Percentiles rank a stretch among this genome's conserved stretches.
These are phyloP conservation scores for Lepidothrix coronata DNA, from an alignment of 2,113 vertebrate species.

Conservation along the genomic window DNA sequence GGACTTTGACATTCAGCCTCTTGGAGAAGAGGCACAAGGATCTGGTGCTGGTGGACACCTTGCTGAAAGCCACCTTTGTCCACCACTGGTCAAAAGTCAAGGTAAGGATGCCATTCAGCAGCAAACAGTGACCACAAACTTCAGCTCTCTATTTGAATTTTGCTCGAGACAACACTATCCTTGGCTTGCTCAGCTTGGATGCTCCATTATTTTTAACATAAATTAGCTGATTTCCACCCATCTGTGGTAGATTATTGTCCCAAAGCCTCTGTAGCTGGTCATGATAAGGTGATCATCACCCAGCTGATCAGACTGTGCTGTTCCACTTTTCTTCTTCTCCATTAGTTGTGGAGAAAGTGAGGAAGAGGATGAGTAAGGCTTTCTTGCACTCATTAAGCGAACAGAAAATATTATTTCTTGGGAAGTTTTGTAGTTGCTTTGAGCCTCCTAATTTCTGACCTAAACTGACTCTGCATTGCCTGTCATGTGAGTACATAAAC, in stretches of 20 bases:
- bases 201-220: neutral
- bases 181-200: neutral
- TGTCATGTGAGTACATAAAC: neutral
- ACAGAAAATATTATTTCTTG: neutral
- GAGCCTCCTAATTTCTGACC: neutral
- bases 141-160: neutral
- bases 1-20: neutral
- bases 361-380: neutral
- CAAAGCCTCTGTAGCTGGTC: neutral
- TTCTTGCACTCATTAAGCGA: neutral
- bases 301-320: neutral
- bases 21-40: neutral
- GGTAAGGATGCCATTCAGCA: neutral
- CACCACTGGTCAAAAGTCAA: neutral
- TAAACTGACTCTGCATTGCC: neutral
- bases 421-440: neutral
- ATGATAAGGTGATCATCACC: too few relatives aligned
- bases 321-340: neutral
- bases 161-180: neutral
- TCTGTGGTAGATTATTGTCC: neutral
- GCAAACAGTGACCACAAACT: neutral
- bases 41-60: neutral
- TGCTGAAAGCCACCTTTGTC: neutral
- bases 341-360: neutral
- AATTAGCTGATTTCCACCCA: neutral